phyloP scores from a whole-genome alignment of 1,140 invertebrate species.

The Drosophila nannoptera region DNA sequence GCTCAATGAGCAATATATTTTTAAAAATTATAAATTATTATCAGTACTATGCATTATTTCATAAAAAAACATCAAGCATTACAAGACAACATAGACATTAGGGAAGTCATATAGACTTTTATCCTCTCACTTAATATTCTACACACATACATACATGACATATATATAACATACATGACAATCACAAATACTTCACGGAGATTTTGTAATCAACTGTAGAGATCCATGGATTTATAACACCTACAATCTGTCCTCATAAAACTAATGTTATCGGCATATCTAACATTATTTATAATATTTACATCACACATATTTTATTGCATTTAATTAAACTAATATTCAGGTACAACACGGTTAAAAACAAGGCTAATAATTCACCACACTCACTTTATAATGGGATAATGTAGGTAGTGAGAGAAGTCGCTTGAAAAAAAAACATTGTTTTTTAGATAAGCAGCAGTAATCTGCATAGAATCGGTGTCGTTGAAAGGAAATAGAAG shows the following conservation, averaged over 20 bases:
- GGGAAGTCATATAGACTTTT: conserved; percentile 15
- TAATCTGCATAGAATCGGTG: conserved; percentile 8
- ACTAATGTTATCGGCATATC: too few species aligned
- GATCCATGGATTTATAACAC: neutral
- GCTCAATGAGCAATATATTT: neutral
- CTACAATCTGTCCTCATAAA: too few species aligned
- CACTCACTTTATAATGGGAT: conserved; percentile 37
- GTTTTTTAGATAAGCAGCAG: conserved; percentile 7
- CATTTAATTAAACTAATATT: too few species aligned
- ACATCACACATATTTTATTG: too few species aligned
- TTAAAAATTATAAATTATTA: neutral
- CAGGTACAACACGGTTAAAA: too few species aligned
- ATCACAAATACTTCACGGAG: neutral
- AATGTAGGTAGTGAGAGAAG: conserved; percentile 5
- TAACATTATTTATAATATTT: too few species aligned
- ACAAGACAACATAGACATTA: conserved; percentile 38
- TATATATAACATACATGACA: conserved; percentile 26
- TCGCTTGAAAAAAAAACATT: conserved; percentile 18
- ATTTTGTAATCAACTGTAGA: neutral
- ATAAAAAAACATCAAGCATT: conserved; percentile 11
- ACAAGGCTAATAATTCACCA: too few species aligned
- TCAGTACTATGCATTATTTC: neutral
- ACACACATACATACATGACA: conserved; percentile 24
- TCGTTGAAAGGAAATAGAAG: conserved; percentile 13
- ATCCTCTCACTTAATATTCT: conserved; percentile 13